Conservation (phyloP, 1,140 invertebrate genomes). For the Meloidogyne floridensis region DNA sequence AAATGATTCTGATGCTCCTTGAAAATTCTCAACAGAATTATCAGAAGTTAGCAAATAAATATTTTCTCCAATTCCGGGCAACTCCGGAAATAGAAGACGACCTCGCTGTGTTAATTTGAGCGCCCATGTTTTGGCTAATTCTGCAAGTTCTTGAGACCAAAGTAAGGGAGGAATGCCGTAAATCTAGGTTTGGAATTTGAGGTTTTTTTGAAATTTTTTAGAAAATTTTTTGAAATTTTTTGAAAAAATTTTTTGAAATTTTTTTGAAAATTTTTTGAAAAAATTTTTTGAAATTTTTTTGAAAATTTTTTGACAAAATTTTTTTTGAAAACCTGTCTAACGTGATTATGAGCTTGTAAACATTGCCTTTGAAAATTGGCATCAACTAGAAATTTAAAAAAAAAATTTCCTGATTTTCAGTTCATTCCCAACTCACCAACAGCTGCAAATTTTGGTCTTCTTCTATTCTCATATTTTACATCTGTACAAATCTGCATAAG, state of each 20-base stretch:
- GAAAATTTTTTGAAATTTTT: too few species aligned
- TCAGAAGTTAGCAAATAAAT: conserved; percentile 49
- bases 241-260: too few species aligned
- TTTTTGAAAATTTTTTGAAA: too few species aligned
- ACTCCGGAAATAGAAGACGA: conserved; percentile 61
- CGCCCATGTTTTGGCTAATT: conserved; percentile 64
- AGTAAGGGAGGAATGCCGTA: conserved; percentile 34
- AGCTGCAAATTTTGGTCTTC: conserved; percentile 61
- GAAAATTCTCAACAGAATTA: background rate
- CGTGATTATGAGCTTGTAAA: conserved; percentile 63
- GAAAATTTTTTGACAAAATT: too few species aligned
- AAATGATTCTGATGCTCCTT: background rate
- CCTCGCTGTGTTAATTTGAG: conserved; percentile 62
- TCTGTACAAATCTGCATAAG: conserved; percentile 66
- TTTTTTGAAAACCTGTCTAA: conserved; percentile 38
- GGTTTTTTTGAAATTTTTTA: too few species aligned
- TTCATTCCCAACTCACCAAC: conserved; percentile 49
- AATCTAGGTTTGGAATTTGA: background rate
- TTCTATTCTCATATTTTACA: conserved; percentile 64
- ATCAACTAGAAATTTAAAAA: conserved; percentile 45
- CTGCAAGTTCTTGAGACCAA: conserved; percentile 61
- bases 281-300: too few species aligned
- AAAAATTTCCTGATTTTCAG: background rate
- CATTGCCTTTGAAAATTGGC: conserved; percentile 65
- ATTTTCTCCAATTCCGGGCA: conserved; percentile 65